Evolutionary conservation across 2,888 invertebrate genomes (phyloP), one percentile per base, ranked within the genome.

Genomic region (Orthonevra nobilis): DNA sequence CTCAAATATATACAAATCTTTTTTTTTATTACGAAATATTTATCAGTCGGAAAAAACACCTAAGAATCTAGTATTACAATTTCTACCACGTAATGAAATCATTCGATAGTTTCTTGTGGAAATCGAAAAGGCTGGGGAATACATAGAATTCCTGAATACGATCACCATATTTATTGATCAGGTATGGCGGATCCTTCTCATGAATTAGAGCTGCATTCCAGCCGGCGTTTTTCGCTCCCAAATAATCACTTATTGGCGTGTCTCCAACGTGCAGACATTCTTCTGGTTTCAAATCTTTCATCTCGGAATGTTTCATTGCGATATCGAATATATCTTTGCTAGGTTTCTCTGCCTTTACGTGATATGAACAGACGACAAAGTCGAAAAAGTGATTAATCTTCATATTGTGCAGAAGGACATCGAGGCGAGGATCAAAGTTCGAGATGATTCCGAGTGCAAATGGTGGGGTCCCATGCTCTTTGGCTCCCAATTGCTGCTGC

Each of bases 231-330:
- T 86, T 91, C 0, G 97, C 96, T 1, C 94, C 97, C 15, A 91
- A 82, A 86, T 94, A 97, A 88, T 97, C 97, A 28, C 93, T 91
- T 23, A 90, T 88, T 1, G 93, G 85, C 81, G 93, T 92, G 89
- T 97, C 95, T 0, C 97, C 97, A 50, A 97, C 91, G 85, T 97
- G 97, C 2, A 96, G 86, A 58, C 94, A 94, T 83, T 95, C 92
- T 0, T 89, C 85, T 0, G 94, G 91, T 56, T 88, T 85, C 0
- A 92, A 83, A 36, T 86, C 79, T 2, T 84, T 63, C 15, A 90
- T 82, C 7, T 89, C 87, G 4, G 91, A 90, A 60, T 85, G 85
- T 26, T 89, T 84, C 84, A 93, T 86, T 17, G 94, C 94, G 84
- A 90, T 85, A 79, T 91, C 83, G 85, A 96, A 97, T 83, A 97